Evolutionary conservation across 2,797 vertebrate genomes (phyloP), one percentile per base, ranked within the genome.

Genomic region (Hafferia zeledoni): DNA sequence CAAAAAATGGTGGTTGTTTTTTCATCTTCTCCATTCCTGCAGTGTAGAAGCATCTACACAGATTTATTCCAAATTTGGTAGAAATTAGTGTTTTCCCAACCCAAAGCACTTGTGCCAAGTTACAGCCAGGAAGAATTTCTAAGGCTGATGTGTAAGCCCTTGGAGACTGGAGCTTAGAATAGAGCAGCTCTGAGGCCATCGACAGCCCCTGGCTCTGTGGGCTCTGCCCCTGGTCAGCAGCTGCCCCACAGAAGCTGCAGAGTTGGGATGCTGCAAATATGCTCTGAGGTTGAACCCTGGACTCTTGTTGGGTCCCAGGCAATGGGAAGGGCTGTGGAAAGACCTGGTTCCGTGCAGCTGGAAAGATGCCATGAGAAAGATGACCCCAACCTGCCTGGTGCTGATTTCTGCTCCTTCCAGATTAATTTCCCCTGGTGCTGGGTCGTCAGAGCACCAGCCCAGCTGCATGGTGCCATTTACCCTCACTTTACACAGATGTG

Each of bases 21-120:
- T 75, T 64, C 19, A 33, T 80, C 30, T 56, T 72, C 57, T 89
- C 47, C n/a, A 12, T 95, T 95, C 84, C 88, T 89, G 17, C 63
- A 37, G 50, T 37, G 55, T 69, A 55, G 67, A 90, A 90, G 53
- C 55, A 67, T 75, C 70, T 83, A 69, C 43, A 75, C 19, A 46
- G 44, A 67, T 90, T 89, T 85, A 72, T 83, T 93, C 92, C 89
- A 95, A 94, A 93, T 91, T 93, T 87, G 91, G 79, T 89, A 89
- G 89, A 88, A 93, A 68, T 65, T 6, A 47, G 13, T 64, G 22
- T 70, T 92, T 95, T 76, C 37, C 60, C 49, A 67, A 53, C 17
- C 19, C 25, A 57, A 78, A 83, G 18, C 27, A 17, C 16, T 88
- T 70, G n/a, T 79, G 86, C 81, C 65, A 83, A 11, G n/a, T 78